phyloP scores from a whole-genome alignment of 2,888 invertebrate genomes.

The Bombylius major region DNA sequence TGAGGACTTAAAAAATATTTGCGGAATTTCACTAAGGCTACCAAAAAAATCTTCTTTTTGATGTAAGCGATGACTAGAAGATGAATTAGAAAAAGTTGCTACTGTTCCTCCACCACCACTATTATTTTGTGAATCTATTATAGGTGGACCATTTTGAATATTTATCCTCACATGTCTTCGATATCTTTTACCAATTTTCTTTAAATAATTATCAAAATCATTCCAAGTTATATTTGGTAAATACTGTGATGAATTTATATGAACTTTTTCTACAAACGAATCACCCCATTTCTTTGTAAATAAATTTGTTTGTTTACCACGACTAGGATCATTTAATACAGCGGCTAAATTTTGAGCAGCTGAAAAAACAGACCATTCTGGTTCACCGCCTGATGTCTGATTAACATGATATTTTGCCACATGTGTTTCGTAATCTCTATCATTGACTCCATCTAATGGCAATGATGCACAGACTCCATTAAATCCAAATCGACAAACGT shows the following conservation, averaged over 20 bases:
- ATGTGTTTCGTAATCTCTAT: constrained; percentile 78
- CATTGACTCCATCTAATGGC: constrained; percentile 80
- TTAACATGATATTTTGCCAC: constrained; percentile 53
- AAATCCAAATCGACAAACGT: constrained; percentile 75
- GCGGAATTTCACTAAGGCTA: constrained; percentile 58
- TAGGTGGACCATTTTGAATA: constrained; percentile 12
- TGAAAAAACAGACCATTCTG: constrained; percentile 53
- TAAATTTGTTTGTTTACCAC: constrained; percentile 81
- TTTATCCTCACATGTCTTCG: constrained; percentile 46
- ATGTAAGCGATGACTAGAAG: background rate
- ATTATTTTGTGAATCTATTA: background rate
- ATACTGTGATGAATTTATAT: constrained; percentile 64
- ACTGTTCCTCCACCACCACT: background rate
- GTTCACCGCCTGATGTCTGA: constrained; percentile 29
- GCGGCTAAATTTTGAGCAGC: constrained; percentile 91
- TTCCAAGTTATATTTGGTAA: constrained; percentile 69
- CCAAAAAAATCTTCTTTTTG: constrained; percentile 22
- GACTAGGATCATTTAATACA: constrained; percentile 87
- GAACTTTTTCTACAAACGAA: constrained; percentile 71
- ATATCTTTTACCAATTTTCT: constrained; percentile 57
- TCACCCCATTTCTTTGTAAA: constrained; percentile 98
- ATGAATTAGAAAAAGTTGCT: constrained; percentile 9
- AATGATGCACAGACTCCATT: constrained; percentile 76
- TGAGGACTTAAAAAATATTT: constrained; percentile 68
- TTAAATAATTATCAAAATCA: constrained; percentile 79